These are phyloP conservation scores for Plectropomus leopardus DNA, from an alignment of 2,113 vertebrate genomes.

Conservation along the genomic window DNA sequence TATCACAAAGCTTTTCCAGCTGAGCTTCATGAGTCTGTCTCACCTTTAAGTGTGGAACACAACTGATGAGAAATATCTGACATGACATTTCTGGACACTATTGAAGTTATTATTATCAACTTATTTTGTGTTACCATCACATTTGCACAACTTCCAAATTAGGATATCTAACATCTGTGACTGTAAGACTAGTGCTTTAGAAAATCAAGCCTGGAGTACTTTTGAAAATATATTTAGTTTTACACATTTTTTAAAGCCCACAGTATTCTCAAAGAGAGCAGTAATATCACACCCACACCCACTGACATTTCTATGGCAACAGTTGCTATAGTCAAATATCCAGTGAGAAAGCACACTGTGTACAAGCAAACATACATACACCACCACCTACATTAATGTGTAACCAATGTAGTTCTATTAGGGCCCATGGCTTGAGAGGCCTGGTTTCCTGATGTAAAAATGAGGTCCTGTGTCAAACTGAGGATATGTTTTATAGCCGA, in stretches of 20 bases:
- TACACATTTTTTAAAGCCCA: conserved; percentile 16
- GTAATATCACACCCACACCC: conserved; percentile 41
- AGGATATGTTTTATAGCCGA: conserved; percentile 29
- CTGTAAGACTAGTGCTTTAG: neutral
- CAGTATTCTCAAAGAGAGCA: conserved; percentile 36
- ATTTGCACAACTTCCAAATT: neutral
- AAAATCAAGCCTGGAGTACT: neutral
- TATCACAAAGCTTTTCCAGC: too few species aligned
- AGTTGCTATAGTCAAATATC: conserved; percentile 66
- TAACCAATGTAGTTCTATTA: neutral
- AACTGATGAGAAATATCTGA: too few species aligned
- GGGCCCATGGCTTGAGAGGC: conserved; percentile 1
- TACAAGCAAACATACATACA: conserved; percentile 49
- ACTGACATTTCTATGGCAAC: conserved; percentile 75
- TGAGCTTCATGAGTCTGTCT: too few species aligned
- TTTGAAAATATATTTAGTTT: conserved; percentile 1
- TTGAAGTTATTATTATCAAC: too few species aligned
- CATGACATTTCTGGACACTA: too few species aligned
- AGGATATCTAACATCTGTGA: neutral
- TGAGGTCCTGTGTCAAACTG: neutral
- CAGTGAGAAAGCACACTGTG: conserved; percentile 50
- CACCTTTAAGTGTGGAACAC: too few species aligned
- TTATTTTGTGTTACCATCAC: neutral
- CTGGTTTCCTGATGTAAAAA: neutral
- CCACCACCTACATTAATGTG: conserved; percentile 48